These are phyloP conservation scores for Chrysaora quinquecirrha DNA, from an alignment of 30 jellyfish, hydroid and myxozoan genomes.

Conservation along the genomic window DNA sequence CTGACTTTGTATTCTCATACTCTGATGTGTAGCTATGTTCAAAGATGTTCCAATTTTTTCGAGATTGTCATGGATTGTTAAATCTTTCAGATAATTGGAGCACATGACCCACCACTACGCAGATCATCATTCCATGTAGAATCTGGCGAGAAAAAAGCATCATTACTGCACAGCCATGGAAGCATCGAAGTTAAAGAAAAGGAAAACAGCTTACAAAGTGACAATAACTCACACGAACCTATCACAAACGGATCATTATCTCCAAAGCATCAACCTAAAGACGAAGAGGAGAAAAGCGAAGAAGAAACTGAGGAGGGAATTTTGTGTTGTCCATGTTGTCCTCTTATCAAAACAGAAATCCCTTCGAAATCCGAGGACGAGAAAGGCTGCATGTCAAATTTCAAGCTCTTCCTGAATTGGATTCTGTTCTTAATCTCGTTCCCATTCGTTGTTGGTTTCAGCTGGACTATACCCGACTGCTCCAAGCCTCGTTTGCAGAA, in stretches of 20 bases:
- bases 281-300: conserved; percentile 15
- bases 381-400: conserved; percentile 46
- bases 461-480: conserved; percentile 98
- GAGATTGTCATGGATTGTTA: too few species aligned
- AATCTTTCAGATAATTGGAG: conserved; percentile 67
- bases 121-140: conserved; percentile 30
- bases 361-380: conserved; percentile 74
- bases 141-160: conserved; percentile 37
- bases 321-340: conserved; percentile 84
- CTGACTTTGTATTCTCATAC: too few species aligned
- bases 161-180: conserved; percentile 51
- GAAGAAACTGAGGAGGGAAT: conserved; percentile 59
- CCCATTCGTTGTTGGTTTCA: conserved; percentile 87
- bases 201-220: conserved; percentile 21
- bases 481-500: conserved; percentile 82
- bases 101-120: conserved; percentile 39
- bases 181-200: conserved; percentile 64
- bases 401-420: conserved; percentile 70
- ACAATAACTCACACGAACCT: conserved; percentile 61
- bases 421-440: conserved; percentile 84
- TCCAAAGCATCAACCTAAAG: conserved; percentile 11
- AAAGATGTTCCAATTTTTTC: too few species aligned
- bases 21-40: too few species aligned
- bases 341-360: conserved; percentile 86
- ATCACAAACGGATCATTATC: conserved; percentile 38